Base-by-base conservation (phyloP, 2,797 vertebrate genomes). In the Babyrousa celebensis region DNA sequence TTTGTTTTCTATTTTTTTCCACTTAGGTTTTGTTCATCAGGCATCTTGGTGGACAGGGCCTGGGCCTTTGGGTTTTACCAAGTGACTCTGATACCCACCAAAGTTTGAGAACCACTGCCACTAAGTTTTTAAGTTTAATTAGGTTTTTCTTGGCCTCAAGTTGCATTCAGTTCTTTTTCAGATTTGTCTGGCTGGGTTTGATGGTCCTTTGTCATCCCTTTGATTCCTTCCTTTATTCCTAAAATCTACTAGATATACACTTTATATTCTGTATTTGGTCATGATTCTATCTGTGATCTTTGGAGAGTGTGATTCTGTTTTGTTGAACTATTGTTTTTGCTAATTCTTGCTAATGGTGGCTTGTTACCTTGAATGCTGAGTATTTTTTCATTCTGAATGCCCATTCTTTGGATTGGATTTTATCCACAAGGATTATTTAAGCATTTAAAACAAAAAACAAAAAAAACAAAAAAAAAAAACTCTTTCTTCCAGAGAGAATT, bases 181-280 rank as follows among this genome's bases (percentile, higher is more conserved):
- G n/a, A 84, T 89, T 89, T 92, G 17, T n/a, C 54, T 72, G 20
- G 23, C 67, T 10, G 12, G 7, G 32, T 94, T 96, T 62, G 17
- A 48, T 67, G 78, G 32, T 43, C n/a, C 4, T 85, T 77, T 86
- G 56, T 89, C 54, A 14, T 40, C 18, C 18, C 92, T 90, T 67
- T 68, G 54, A 91, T 88, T 82, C 32, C 48, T 93, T 82, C 23
- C 58, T 95, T 95, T 96, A 70, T 84, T 96, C 62, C 82, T 96
- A 11, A 86, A 94, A 74, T 91, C 40, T 92, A 5, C 56, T 25
- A 6, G n/a, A 84, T 32, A 92, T 18, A 82, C 36, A 78, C 14
- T 85, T 72, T 77, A 20, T 90, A 43, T 67, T 14, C 27, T 93
- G 1, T 32, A 25, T 70, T n/a, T 87, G 67, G 77, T n/a, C 36